Base-by-base conservation (phyloP, 2,888 invertebrate genomes). In the Meandrusa payeni region DNA sequence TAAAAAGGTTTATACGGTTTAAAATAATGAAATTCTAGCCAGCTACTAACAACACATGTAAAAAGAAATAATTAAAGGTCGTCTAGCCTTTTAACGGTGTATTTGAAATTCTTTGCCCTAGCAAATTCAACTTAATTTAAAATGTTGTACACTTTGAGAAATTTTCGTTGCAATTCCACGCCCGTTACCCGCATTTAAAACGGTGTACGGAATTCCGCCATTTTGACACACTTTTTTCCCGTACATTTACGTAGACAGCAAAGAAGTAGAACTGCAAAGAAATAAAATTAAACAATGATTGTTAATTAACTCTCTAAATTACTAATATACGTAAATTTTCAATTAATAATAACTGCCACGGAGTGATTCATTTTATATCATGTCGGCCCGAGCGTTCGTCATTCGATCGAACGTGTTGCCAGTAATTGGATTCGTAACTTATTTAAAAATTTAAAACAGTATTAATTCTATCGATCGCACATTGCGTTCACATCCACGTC, bases 381-480 rank as follows among this genome's bases (percentile, higher is more conserved):
- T 26, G 11, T 12, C 13, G 12, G 5, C 9, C 7, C 23, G 4
- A 2, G 5, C 27, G 20, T 7, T 22, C 12, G 27, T 27, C 20
- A 10, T 17, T 39, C 29, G 24, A 10, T 28, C 15, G 28, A 6
- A 13, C 26, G 22, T 28, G 41, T 41, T 27, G 27, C 34, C 22
- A 34, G 28, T 41, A 34, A 41, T 41, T 34, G 41, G 15, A 34
- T 28, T 37, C 10, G 27, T 19, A 28, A 10, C 12, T 3, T 34
- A 13, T 27, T 31, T 17, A 40, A 40, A 33, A 15, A 11, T 41
- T n/a, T n/a, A n/a, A n/a, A n/a, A n/a, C n/a, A n/a, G 22, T 28
- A 41, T 41, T 33, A 28, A 41, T 32, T 26, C 23, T 28, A 41
- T 41, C 24, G 34, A 34, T 34, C 10, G 28, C 22, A 34, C 13